Base-by-base conservation (phyloP, 2,113 vertebrate species). In the Otis tarda region DNA sequence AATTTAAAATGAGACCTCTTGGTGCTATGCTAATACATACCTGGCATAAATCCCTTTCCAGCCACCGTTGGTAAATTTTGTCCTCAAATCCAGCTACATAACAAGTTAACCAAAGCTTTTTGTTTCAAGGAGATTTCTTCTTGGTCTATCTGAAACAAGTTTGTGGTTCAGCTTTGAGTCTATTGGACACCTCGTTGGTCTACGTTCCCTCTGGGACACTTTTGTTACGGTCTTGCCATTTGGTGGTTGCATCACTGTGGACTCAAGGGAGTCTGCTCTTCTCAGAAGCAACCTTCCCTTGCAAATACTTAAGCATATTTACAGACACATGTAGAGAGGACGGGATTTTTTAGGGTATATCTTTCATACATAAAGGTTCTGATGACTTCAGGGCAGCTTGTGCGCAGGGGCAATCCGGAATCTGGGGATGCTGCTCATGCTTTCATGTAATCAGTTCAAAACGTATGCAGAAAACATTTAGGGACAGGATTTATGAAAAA, bases 291-390 rank as follows among this genome's bases (percentile, higher is more conserved):
- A 35, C 27, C n/a, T 77, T 82, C 33, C 27, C 49, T 22, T 7
- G 18, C 0, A 2, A 67, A n/a, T 39, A 20, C 64, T 82, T 56
- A 75, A 81, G 17, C 8, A 31, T 55, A 39, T 16, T 84, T 79
- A 17, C 0, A 53, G 47, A 24, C 27, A 84, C 78, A 52, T 6
- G 7, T 18, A 60, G 52, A 63, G 47, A 47, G 3, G 2, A 49
- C 13, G 52, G 56, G 10, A 0, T 1, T 64, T 83, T 28, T 8
- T 1, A 0, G 10, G 1, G 4, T 53, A 3, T 49, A 19, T 35
- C 31, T 80, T 80, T 63, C 30, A 43, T 6, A 8, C 17, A 20
- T 30, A 27, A 33, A 64, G 49, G 14, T 7, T 30, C 18, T 55
- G 43, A 63, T 30, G 50, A 41, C 23, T 74, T 61, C 55, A 33